A percentile compares a stretch with the other conserved stretches of the same genome.
These are phyloP conservation scores for Pterocles gutturalis DNA, from an alignment of 2,113 vertebrate species.

Conservation along the genomic window DNA sequence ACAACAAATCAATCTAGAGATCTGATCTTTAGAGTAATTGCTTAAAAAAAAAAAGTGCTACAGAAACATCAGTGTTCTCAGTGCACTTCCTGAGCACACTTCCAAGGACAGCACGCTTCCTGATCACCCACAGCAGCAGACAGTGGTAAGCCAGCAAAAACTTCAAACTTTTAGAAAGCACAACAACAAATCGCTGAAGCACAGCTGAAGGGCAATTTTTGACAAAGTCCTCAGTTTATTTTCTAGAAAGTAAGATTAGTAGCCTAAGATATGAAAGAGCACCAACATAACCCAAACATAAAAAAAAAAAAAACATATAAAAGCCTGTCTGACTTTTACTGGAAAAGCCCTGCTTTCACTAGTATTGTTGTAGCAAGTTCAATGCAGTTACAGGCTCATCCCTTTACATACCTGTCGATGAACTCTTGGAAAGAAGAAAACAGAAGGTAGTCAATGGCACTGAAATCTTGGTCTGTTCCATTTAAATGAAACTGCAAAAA, in stretches of 20 bases:
- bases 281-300: neutral
- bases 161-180: neutral
- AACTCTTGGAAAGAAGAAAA: slow-evolving; percentile 91
- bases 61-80: neutral
- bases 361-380: neutral
- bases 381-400: neutral
- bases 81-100: neutral
- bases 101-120: neutral
- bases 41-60: neutral
- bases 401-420: slow-evolving; percentile 66
- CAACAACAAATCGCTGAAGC: neutral
- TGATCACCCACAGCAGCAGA: neutral
- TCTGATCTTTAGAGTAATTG: neutral
- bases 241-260: neutral
- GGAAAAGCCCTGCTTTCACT: neutral
- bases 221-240: neutral
- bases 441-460: slow-evolving; percentile 96
- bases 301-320: neutral
- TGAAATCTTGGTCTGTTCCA: slow-evolving; percentile 92
- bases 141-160: neutral
- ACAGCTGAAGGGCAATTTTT: neutral
- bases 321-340: neutral
- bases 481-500: slow-evolving; percentile 96
- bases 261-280: neutral
- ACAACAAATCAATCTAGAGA: neutral